Conservation (phyloP, 1,140 invertebrate genomes). For the Ridgeia piscesae region DNA sequence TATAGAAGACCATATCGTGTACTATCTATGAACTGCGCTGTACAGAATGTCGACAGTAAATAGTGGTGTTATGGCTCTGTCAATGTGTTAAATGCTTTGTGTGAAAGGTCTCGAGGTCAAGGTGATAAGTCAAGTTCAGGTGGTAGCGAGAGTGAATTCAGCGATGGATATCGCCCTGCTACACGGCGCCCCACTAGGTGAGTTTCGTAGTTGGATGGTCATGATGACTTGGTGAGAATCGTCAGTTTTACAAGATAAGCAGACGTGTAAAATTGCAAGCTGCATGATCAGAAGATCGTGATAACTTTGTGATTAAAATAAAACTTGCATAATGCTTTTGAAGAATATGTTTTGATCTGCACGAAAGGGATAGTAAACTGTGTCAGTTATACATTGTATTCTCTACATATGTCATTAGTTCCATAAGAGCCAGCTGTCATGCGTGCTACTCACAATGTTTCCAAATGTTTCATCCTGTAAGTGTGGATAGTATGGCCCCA, state of each 20-base stretch:
- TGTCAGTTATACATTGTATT: no score
- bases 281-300: not conserved
- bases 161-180: constrained; percentile 3
- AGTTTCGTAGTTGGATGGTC: not conserved
- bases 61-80: no score
- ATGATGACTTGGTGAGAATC: not conserved
- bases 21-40: no score
- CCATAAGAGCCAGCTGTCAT: no score
- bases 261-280: not conserved
- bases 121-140: not conserved
- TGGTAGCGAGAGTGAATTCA: constrained; percentile 26
- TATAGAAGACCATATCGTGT: no score
- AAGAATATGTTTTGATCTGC: no score
- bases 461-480: no score
- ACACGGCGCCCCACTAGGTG: not conserved
- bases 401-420: no score
- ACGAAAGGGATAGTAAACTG: no score
- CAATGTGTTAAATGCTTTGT: constrained; percentile 13
- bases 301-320: not conserved
- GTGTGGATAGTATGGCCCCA: no score
- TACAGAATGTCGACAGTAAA: not conserved
- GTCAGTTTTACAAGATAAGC: not conserved
- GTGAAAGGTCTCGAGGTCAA: constrained; percentile 25
- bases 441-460: no score
- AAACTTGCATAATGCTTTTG: not conserved